Percentiles rank a stretch among this genome's conserved stretches.
Conservation (phyloP, 2,888 invertebrate species). For the Dynastes hyllus region DNA sequence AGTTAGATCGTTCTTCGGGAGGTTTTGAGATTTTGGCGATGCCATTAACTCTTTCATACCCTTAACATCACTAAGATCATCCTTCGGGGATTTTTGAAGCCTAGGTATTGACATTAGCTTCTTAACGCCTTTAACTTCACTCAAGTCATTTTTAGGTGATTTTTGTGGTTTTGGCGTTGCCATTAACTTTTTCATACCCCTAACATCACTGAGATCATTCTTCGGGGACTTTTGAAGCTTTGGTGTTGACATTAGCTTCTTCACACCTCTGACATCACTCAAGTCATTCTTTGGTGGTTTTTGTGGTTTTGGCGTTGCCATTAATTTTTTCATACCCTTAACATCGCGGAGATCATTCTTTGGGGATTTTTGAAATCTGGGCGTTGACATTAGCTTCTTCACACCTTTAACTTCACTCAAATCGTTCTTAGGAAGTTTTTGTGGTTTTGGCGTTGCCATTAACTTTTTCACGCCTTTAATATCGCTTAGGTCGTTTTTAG, state of each 20-base stretch:
- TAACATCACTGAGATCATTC: constrained; percentile 60
- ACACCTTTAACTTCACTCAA: constrained; percentile 67
- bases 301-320: constrained; percentile 61
- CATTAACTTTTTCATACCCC: constrained; percentile 59
- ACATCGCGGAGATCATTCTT: constrained; percentile 68
- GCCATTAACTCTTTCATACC: constrained; percentile 68
- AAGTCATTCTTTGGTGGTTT: constrained; percentile 64
- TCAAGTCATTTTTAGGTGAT: constrained; percentile 68
- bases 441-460: constrained; percentile 54
- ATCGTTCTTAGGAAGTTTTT: constrained; percentile 65
- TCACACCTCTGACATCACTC: constrained; percentile 65
- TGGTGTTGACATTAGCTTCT: constrained; percentile 64
- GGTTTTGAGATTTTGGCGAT: constrained; percentile 56
- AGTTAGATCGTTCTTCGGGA: constrained; percentile 66
- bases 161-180: constrained; percentile 55
- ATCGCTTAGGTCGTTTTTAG: constrained; percentile 67
- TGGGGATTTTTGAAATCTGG: constrained; percentile 60
- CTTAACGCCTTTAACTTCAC: constrained; percentile 66
- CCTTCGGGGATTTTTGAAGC: constrained; percentile 57
- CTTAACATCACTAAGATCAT: constrained; percentile 70
- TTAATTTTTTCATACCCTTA: constrained; percentile 2
- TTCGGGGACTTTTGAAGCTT: constrained; percentile 62
- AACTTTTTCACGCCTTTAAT: constrained; percentile 64
- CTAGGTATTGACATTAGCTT: constrained; percentile 55
- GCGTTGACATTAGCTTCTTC: constrained; percentile 61